phyloP scores from a whole-genome alignment of 1,140 invertebrate genomes.

The Alviniconcha marisindica region DNA sequence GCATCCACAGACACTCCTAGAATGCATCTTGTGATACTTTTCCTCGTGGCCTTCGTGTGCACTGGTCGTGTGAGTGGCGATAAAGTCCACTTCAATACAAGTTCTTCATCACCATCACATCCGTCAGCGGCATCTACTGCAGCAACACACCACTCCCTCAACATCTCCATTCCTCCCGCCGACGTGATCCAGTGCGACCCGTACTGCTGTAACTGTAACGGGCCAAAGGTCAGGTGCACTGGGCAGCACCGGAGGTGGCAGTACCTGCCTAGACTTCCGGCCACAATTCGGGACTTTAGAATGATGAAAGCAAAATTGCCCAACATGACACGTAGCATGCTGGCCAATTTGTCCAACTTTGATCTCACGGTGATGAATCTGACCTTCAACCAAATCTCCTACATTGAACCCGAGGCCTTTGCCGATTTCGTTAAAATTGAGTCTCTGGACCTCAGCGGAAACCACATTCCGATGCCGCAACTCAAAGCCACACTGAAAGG shows the following conservation, averaged over 20 bases:
- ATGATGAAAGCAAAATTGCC: not conserved
- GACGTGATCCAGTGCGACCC: not conserved
- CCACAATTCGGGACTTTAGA: constrained; percentile 23
- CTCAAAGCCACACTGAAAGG: not conserved
- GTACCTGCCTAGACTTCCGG: constrained; percentile 19
- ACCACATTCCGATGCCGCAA: not conserved
- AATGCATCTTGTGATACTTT: too few relatives aligned
- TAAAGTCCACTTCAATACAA: too few relatives aligned
- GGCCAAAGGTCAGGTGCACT: constrained; percentile 7
- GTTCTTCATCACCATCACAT: too few relatives aligned
- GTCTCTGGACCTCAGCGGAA: not conserved
- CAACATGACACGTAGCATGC: constrained; percentile 3
- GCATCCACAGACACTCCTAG: too few relatives aligned
- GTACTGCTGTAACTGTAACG: constrained; percentile 26
- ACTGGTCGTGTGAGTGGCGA: too few relatives aligned
- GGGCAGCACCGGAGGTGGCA: not conserved
- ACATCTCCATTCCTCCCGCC: too few relatives aligned
- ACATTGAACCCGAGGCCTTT: not conserved
- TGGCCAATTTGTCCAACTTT: constrained; percentile 32
- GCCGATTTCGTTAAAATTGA: constrained; percentile 4
- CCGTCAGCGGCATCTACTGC: too few relatives aligned
- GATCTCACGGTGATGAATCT: not conserved
- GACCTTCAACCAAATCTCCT: constrained; percentile 9
- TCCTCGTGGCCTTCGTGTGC: too few relatives aligned
- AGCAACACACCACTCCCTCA: too few relatives aligned